Base-by-base conservation (phyloP, 2,797 vertebrate species). In the Enteromius paludinosus region DNA sequence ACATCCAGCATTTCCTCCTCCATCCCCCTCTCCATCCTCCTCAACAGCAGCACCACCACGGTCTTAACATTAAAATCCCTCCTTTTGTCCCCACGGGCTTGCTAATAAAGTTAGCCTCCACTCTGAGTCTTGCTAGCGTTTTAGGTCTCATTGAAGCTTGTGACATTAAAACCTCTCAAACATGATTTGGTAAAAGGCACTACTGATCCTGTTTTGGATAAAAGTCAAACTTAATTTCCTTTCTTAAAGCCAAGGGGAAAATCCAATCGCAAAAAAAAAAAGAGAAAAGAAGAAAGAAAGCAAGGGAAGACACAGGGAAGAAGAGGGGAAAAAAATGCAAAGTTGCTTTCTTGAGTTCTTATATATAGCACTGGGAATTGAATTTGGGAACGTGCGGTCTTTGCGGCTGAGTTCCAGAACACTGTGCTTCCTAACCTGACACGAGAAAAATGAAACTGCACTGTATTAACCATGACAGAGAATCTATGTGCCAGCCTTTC, bases 181-280 rank as follows among this genome's bases (percentile, higher is more conserved):
- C 92, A 84, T 91, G 93, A 95, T 95, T 95, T 94, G 87, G 92
- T 92, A 92, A 94, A 94, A 92, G 91, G 89, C 78, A 76, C 86
- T 91, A 82, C 92, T 90, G 91, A 93, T 93, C 90, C 90, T 92
- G 91, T 92, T 94, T 90, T 93, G 90, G 91, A 92, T 91, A 91
- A 92, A 94, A 93, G 91, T 94, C 92, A 93, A 94, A 94, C 90
- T 93, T 92, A 90, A 94, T 94, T 94, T 93, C 90, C 88, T 85
- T 91, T 88, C 88, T 89, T 91, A 90, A 90, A 92, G 91, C 89
- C 82, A 88, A 74, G 43, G 30, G 81, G 86, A 72, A 90, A 93
- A 91, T 91, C 86, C 77, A 93, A 92, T 92, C 76, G 75, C 78
- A 86, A 86, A 83, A 87, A 86, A 83, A 87, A 86, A 86, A 81